phyloP scores from a whole-genome alignment of 2,888 invertebrate species.

The Psylliodes chrysocephalus region DNA sequence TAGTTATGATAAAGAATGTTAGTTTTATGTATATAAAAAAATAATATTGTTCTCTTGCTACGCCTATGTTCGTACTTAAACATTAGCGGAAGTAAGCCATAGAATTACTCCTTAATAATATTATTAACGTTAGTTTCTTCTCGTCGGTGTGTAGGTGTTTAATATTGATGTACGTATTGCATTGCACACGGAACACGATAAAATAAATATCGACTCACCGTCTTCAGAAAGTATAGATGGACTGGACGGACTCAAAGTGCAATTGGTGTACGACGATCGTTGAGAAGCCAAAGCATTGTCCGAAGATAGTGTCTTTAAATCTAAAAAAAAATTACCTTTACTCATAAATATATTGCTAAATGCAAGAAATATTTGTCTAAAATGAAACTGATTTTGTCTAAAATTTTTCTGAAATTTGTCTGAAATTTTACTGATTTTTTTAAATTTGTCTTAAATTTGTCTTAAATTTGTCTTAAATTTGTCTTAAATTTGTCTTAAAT shows the following conservation, averaged over 20 bases:
- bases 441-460: too few species aligned
- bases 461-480: too few species aligned
- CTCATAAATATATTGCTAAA: too few species aligned
- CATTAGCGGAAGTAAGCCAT: slow-evolving; percentile 42
- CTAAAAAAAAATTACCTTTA: slow-evolving; percentile 43
- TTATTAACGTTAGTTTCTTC: slow-evolving; percentile 26
- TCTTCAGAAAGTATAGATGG: slow-evolving; percentile 52
- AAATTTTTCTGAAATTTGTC: too few species aligned
- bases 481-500: too few species aligned
- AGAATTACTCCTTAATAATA: slow-evolving; percentile 30
- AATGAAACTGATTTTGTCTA: too few species aligned
- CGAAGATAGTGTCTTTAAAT: slow-evolving; percentile 40
- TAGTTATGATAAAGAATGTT: too few species aligned
- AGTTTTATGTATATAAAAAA: too few species aligned
- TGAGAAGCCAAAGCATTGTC: slow-evolving; percentile 51
- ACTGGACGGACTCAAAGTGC: slow-evolving; percentile 47
- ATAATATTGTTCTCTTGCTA: background rate
- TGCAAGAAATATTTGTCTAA: too few species aligned
- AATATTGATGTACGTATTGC: background rate
- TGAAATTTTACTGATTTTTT: too few species aligned
- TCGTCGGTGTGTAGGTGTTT: background rate
- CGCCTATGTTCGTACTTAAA: slow-evolving; percentile 38
- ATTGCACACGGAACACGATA: background rate
- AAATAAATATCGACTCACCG: slow-evolving; percentile 44
- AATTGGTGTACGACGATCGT: slow-evolving; percentile 52